phyloP scores from a whole-genome alignment of 2,888 invertebrate genomes.

The Danaus chrysippus region DNA sequence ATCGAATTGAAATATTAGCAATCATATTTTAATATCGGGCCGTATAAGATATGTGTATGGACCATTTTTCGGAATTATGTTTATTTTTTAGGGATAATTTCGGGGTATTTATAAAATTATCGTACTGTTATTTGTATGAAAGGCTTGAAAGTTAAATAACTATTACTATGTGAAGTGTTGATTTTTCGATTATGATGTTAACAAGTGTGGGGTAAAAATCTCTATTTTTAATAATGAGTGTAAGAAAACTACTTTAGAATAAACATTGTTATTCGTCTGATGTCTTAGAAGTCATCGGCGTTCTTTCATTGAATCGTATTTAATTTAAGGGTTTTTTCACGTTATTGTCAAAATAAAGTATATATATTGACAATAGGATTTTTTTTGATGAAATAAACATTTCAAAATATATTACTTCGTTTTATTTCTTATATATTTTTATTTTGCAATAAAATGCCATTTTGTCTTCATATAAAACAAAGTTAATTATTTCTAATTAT shows the following conservation, averaged over 20 bases:
- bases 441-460: neutral
- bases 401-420: constrained; percentile 50
- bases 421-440: constrained; percentile 36
- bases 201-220: constrained; percentile 43
- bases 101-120: constrained; percentile 1
- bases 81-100: neutral
- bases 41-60: constrained; percentile 2
- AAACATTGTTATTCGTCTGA: too few species aligned
- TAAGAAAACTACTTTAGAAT: too few species aligned
- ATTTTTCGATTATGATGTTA: constrained; percentile 42
- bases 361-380: constrained; percentile 51
- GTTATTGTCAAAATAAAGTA: constrained; percentile 54
- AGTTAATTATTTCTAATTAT: neutral
- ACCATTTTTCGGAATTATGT: constrained; percentile 7
- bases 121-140: neutral
- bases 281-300: constrained; percentile 16
- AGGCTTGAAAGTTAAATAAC: constrained; percentile 24
- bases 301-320: constrained; percentile 47
- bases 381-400: constrained; percentile 65
- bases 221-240: constrained; percentile 47
- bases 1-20: too few species aligned
- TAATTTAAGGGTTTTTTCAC: constrained; percentile 53
- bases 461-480: neutral
- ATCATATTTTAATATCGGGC: too few species aligned
- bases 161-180: constrained; percentile 32